Base-by-base conservation (phyloP, 37 sponge, comb jelly and placozoan genomes). In the Bolinopsis microptera region DNA sequence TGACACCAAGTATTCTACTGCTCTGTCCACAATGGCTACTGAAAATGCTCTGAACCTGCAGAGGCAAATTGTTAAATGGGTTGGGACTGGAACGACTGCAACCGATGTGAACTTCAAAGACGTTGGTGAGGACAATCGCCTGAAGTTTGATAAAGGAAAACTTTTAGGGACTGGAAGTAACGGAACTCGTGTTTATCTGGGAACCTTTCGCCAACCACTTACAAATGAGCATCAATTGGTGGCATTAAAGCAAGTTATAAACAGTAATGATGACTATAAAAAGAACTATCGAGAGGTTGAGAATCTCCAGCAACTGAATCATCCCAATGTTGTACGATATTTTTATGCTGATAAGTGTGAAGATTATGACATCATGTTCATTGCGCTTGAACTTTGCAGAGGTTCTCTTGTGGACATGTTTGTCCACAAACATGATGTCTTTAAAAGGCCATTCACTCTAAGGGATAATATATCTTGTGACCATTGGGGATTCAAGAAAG, bases 281-380 rank as follows among this genome's bases (percentile, higher is more conserved):
- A 48, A 39, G n/a, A 24, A 39, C 0, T 22, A 28, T 24, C 13
- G 39, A 2, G 90, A 86, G 26, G 41, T 86, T 35, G 39, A 5
- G 3, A 41, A 18, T 23, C 27, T 86, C 27, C 40, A 86, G 90
- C 1, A 40, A n/a, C 23, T 86, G 61, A 30, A 86, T 27, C 90
- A 86, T 27, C 90, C 90, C 26, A 86, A 86, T 40, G 61, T 86
- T 3, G 26, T 86, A 28, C 32, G 90, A 23, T 86, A 86, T n/a
- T n/a, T n/a, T n/a, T 30, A 13, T 28, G 13, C n/a, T 86, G 28
- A 39, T 41, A 22, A 48, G n/a, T n/a, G 39, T 30, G 18, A 27
- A 27, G 90, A 86, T 27, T 1, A 34, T 1, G 90, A 86, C 28
- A 39, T 86, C 30, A 0, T 41, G 8, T 86, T 39, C 90, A 86